A percentile compares a stretch with the other conserved stretches of the same genome.
phyloP scores from a whole-genome alignment of 2,113 vertebrate species.

The Eubucco bourcierii region DNA sequence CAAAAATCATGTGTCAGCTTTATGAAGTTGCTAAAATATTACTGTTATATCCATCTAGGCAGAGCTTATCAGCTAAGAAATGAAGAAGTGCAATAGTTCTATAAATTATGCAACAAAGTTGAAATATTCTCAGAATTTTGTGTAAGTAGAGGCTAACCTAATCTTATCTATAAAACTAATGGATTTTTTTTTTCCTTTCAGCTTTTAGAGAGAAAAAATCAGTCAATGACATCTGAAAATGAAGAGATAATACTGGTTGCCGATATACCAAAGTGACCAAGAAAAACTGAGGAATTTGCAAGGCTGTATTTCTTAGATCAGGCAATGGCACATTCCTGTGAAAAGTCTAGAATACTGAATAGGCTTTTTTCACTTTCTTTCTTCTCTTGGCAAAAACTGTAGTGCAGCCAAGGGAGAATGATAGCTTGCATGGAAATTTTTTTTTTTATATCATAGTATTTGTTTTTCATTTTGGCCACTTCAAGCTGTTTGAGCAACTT shows the following conservation, averaged over 20 bases:
- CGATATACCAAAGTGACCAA: neutral
- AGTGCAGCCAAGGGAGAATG: neutral
- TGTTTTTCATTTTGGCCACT: neutral
- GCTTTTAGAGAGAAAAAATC: conserved; percentile 9
- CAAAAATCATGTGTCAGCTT: neutral
- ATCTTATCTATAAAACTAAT: neutral
- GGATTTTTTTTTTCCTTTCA: conserved; percentile 7
- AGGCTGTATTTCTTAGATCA: neutral
- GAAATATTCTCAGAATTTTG: neutral
- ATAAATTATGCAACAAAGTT: neutral
- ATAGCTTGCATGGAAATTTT: neutral
- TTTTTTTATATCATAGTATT: neutral
- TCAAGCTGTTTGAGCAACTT: neutral
- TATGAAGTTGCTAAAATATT: neutral
- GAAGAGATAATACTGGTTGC: neutral
- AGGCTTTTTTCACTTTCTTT: neutral
- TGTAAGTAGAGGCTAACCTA: neutral
- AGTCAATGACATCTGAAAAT: neutral
- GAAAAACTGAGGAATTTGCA: neutral
- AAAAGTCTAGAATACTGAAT: neutral
- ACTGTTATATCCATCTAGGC: neutral
- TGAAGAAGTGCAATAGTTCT: neutral
- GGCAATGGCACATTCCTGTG: neutral
- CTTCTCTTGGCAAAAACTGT: neutral
- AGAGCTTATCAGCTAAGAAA: neutral